Evolutionary conservation across 1,140 invertebrate genomes (phyloP).

Genomic region (Mya arenaria): DNA sequence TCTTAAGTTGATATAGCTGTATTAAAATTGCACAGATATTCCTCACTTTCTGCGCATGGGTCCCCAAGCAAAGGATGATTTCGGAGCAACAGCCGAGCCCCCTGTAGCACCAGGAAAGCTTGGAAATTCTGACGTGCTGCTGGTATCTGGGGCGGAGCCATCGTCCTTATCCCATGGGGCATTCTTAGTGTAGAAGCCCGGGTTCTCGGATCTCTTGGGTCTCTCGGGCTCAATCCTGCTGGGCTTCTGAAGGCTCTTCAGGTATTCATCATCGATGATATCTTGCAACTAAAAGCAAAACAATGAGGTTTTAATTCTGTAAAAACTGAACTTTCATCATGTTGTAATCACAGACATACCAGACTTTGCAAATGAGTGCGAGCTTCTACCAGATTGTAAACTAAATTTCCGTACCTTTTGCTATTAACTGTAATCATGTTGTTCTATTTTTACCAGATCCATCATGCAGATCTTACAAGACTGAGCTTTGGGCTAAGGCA

Average conservation of each 20-base stretch:
- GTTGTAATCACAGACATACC: no score
- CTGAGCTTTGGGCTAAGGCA: no score
- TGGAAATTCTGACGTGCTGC: slow-evolving; percentile 94
- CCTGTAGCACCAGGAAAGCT: slow-evolving; percentile 83
- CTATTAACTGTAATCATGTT: no score
- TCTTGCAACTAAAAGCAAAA: slow-evolving; percentile 87
- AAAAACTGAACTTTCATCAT: no score
- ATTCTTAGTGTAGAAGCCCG: slow-evolving; percentile 93
- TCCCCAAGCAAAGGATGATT: slow-evolving; percentile 77
- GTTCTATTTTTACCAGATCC: no score
- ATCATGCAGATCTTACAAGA: no score
- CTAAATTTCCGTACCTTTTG: no score
- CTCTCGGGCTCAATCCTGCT: slow-evolving; percentile 70
- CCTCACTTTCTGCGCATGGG: slow-evolving; percentile 52
- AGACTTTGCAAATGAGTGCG: no score
- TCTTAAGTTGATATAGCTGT: no score
- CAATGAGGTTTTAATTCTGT: background rate
- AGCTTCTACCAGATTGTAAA: no score
- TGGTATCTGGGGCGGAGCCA: slow-evolving; percentile 89
- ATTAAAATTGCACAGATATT: no score
- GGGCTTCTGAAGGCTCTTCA: slow-evolving; percentile 64
- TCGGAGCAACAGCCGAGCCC: slow-evolving; percentile 78
- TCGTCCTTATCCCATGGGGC: slow-evolving; percentile 89
- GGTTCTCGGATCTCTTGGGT: slow-evolving; percentile 59
- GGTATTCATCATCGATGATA: slow-evolving; percentile 84